These are phyloP conservation scores for Alcis repandata DNA, from an alignment of 2,888 invertebrate genomes.

Conservation along the genomic window DNA sequence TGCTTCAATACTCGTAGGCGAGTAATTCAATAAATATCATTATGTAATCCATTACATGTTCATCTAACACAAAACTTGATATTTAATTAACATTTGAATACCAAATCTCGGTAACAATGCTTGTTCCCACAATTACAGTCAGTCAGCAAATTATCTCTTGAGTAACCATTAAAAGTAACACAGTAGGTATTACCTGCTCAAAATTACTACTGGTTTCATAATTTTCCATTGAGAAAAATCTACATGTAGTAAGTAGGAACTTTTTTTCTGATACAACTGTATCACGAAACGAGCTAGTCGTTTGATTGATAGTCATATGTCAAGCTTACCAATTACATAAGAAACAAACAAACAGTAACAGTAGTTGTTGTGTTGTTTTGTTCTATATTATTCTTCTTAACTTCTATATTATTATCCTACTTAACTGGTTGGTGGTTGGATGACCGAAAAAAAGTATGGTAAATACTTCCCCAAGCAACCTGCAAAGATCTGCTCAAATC, in stretches of 20 bases:
- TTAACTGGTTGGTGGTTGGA: no score
- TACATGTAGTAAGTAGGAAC: neutral
- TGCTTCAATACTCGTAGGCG: neutral
- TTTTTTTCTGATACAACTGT: neutral
- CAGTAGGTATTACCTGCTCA: conserved; percentile 20
- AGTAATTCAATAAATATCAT: conserved; percentile 10
- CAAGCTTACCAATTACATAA: no score
- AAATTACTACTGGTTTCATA: conserved; percentile 53
- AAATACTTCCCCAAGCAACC: no score
- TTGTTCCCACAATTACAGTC: conserved; percentile 60
- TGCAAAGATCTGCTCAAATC: neutral
- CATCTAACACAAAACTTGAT: conserved; percentile 13
- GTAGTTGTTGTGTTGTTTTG: no score
- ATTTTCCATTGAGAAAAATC: conserved; percentile 63
- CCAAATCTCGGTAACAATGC: conserved; percentile 27
- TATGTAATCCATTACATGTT: conserved; percentile 7
- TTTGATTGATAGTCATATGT: neutral
- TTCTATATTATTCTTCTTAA: no score
- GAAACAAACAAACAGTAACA: neutral
- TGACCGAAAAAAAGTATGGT: no score
- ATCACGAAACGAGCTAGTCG: neutral
- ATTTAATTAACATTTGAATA: conserved; percentile 27
- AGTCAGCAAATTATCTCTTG: conserved; percentile 55
- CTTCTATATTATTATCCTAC: no score
- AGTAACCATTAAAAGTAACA: conserved; percentile 28